Conservation (phyloP, 1,140 invertebrate species). For the Dendroctonus ponderosae region DNA sequence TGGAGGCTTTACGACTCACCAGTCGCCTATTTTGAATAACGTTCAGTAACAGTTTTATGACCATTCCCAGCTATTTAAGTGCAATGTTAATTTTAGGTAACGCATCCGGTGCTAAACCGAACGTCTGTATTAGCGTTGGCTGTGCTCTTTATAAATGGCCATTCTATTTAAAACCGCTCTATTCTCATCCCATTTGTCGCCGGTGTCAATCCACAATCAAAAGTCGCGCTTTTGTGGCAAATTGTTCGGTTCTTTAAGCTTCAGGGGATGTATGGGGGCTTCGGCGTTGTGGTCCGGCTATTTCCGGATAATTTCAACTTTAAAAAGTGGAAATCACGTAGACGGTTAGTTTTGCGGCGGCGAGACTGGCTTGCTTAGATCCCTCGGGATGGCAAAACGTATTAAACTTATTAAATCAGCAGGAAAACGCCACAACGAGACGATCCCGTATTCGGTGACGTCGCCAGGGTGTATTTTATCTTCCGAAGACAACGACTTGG, state of each 20-base stretch:
- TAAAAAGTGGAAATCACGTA: too few relatives aligned
- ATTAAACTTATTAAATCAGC: slow-evolving; percentile 4
- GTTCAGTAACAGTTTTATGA: neutral
- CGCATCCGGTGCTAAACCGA: neutral
- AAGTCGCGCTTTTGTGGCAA: neutral
- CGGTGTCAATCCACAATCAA: neutral
- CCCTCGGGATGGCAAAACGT: neutral
- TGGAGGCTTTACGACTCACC: too few relatives aligned
- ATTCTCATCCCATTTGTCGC: neutral
- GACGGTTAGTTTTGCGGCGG: too few relatives aligned
- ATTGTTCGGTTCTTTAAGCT: neutral
- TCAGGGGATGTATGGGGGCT: neutral
- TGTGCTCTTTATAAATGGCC: neutral
- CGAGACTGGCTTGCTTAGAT: neutral
- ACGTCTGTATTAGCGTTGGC: neutral
- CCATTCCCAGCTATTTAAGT: slow-evolving; percentile 1
- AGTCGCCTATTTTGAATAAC: too few relatives aligned
- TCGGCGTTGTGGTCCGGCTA: neutral
- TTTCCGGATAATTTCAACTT: too few relatives aligned
- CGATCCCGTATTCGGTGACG: neutral
- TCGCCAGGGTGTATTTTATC: slow-evolving; percentile 2
- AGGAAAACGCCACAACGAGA: slow-evolving; percentile 1
- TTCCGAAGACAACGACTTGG: neutral
- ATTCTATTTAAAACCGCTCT: too few relatives aligned
- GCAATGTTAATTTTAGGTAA: neutral